Base-by-base conservation (phyloP, 2,888 invertebrate genomes). In the Lasioglossum figueresi region DNA sequence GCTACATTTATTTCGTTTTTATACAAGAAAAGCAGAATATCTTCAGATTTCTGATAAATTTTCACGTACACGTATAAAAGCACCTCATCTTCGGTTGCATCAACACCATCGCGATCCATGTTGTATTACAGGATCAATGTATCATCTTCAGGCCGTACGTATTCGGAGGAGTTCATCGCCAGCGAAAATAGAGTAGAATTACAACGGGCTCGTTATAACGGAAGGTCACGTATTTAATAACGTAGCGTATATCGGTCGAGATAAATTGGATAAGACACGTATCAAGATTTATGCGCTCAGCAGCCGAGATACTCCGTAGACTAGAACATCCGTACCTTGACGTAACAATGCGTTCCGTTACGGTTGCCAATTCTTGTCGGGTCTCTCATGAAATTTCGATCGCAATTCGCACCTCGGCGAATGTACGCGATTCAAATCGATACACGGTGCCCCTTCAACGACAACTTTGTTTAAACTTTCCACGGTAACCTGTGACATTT, bases 171-270 rank as follows among this genome's bases (percentile, higher is more conserved):
- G 84, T 66, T 84, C 81, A 84, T 88, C 77, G 34, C 78, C 83
- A 31, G 12, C n/a, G 73, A 84, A 83, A 86, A 79, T 66, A 76
- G 71, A 70, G 56, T 63, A 72, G 71, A 74, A 87, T 80, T 83
- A 74, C 76, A 82, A 66, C 68, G 79, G 56, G 79, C n/a, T 70
- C 63, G 80, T 74, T 79, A 66, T 73, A 82, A 82, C 80, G 71
- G 79, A 83, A 81, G 86, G 90, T 89, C 90, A 90, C 90, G 90
- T 90, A 90, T 90, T 90, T 90, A 90, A 90, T 90, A 87, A 87
- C 88, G 89, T 34, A 76, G 37, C 40, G 70, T 70, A 84, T 87
- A 83, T 86, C 84, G 85, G 83, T 66, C 40, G 70, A 88, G 86
- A 88, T 90, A 88, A 87, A 89, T 85, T 83, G 88, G 87, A 89